Evolutionary conservation across 2,888 invertebrate species (phyloP), one percentile per base, ranked within the genome.

Genomic region (Atherix ibis): DNA sequence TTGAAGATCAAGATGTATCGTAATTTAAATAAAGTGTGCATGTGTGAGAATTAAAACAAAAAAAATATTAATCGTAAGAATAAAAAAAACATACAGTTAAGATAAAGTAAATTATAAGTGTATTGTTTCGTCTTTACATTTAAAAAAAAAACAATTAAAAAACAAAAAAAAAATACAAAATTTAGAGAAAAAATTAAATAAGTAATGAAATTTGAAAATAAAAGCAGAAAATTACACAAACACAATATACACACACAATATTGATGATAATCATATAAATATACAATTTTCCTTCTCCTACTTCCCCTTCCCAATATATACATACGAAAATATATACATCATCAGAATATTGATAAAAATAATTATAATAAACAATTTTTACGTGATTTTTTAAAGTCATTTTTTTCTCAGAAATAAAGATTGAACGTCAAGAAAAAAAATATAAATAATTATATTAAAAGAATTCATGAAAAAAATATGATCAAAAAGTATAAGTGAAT

Each of bases 1-100:
- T 79, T 58, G 89, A 91, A 64, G 88, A 88, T 66, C 88, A 89
- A 68, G 89, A 89, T 68, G 87, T 87, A 67, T 88, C 88, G 81
- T 88, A 88, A 88, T 76, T 68, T 60, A 59, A 58, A 54, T 52
- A 59, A 57, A 52, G 54, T 51, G 53, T 55, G 53, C 43, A 42
- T 47, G 45, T 40, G 40, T 40, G 56, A 54, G 53, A 51, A 55
- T 37, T 39, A 41, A 37, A 34, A 35, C 18, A 26, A 35, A 27
- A 25, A 30, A 18, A 35, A 35, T 24, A 35, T 32, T 41, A 43
- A 64, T 62, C 64, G 63, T 64, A 65, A 63, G 62, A 39, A 37
- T 32, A 40, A 39, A 44, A 43, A 34, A 37, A 40, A 40, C 34
- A 46, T 38, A 40, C 44, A 43, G 43, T 46, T 52, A 53, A 52